Evolutionary conservation across 2,888 invertebrate genomes (phyloP), one percentile per base, ranked within the genome.

Genomic region (Gryllus longicercus): DNA sequence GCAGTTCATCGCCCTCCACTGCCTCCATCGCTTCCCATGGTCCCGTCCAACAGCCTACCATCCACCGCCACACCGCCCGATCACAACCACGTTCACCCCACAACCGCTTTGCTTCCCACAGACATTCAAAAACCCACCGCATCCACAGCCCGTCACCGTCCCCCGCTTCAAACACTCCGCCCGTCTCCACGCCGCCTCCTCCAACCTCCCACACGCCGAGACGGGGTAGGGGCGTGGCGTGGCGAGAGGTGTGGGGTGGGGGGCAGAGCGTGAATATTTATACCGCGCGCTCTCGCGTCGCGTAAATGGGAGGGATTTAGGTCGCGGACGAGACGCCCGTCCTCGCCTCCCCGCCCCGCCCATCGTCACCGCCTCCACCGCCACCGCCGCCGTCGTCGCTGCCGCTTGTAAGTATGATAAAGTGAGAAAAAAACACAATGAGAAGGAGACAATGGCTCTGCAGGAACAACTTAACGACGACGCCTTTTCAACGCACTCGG

Each of bases 391-490:
- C n/a, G 16, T n/a, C n/a, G 63, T 18, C 63, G 14, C 63, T 63
- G 16, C 63, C n/a, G 14, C 63, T 63, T n/a, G 63, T 63, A 63
- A 63, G 63, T 63, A 63, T 63, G 63, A 63, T 63, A 63, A 63
- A 63, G 63, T 63, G 63, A 63, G 63, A 63, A 63, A 63, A n/a
- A 63, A 63, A 18, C 63, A 18, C 63, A 63, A n/a, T 18, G 63
- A 14, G 63, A 63, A 63, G 63, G n/a, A 63, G 63, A 63, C 63
- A 63, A 63, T 63, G 14, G 63, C n/a, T 63, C n/a, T 63, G 14
- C 63, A 63, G 63, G 63, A 63, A 63, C 63, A 63, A 63, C 63
- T 63, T 63, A 63, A 63, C 63, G 63, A 63, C 63, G 63, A 18
- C 63, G 63, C 63, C 63, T 18, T 63, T 63, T n/a, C n/a, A 14